Evolutionary conservation across 2,797 vertebrate genomes (phyloP).

Genomic region (Rhinichthys osculus): DNA sequence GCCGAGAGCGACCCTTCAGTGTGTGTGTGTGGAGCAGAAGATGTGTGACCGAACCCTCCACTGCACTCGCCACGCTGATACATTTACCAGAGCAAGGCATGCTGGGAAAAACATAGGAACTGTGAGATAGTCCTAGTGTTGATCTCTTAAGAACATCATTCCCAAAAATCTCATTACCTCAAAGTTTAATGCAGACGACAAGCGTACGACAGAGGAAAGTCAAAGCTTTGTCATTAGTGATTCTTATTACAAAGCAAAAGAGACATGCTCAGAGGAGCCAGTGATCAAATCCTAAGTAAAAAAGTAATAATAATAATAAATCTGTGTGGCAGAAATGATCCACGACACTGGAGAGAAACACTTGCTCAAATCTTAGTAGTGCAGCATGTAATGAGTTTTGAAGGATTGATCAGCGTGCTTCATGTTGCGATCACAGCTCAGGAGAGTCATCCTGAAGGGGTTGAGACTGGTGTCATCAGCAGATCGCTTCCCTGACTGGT

Average conservation of each 20-base stretch:
- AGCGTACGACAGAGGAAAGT: neutral
- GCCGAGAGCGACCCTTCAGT: neutral
- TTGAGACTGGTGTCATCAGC: neutral
- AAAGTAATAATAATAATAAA: neutral
- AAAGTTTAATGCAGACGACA: neutral
- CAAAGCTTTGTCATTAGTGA: neutral
- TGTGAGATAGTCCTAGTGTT: neutral
- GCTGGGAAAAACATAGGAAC: slow-evolving; percentile 17
- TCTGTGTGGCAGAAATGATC: neutral
- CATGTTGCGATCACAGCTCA: neutral
- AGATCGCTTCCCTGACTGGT: neutral
- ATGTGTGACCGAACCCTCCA: slow-evolving; percentile 20
- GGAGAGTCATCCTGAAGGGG: neutral
- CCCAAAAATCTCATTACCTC: neutral
- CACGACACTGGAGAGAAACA: neutral
- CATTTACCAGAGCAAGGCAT: neutral
- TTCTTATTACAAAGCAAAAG: neutral
- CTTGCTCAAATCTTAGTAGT: neutral
- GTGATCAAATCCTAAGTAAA: neutral
- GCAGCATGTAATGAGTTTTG: too few relatives aligned
- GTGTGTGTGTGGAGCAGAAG: slow-evolving; percentile 13
- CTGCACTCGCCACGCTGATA: neutral
- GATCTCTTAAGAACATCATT: slow-evolving; percentile 1
- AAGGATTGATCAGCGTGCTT: neutral
- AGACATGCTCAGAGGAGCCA: neutral